Evolutionary conservation across 2,113 vertebrate genomes (phyloP).

Genomic region (Dunckerocampus dactyliophorus): DNA sequence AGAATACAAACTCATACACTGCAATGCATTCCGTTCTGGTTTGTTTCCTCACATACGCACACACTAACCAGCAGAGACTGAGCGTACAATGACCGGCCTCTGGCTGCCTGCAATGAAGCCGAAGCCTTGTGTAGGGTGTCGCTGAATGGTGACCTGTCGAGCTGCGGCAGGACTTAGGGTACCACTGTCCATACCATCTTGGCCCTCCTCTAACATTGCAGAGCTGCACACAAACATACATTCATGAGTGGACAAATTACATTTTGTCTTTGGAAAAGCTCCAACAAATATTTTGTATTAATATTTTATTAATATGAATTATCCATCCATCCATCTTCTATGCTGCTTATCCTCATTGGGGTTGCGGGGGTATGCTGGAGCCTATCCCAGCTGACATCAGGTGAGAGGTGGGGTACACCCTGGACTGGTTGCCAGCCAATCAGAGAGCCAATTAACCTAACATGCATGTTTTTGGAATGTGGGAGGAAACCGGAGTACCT

Average conservation of each 20-base stretch:
- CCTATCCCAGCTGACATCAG: no score
- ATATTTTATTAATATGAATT: neutral
- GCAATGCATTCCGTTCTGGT: neutral
- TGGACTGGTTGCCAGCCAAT: no score
- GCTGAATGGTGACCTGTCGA: conserved; percentile 88
- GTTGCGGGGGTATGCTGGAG: no score
- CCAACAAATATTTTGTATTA: neutral
- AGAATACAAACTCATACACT: conserved; percentile 6
- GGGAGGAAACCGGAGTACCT: no score
- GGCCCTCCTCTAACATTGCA: conserved; percentile 87
- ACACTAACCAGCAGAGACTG: conserved; percentile 84
- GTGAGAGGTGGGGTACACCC: no score
- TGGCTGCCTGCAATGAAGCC: conserved; percentile 94
- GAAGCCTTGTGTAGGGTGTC: conserved; percentile 86
- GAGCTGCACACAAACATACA: conserved; percentile 68
- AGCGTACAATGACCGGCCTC: conserved; percentile 89
- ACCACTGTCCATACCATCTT: conserved; percentile 93
- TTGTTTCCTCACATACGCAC: neutral
- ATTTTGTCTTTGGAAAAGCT: neutral
- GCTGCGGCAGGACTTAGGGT: conserved; percentile 86
- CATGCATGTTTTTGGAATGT: no score
- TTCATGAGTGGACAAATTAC: neutral
- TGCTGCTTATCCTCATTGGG: no score
- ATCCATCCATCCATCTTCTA: no score
- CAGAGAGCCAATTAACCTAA: no score